phyloP scores from a whole-genome alignment of 2,797 vertebrate species.

The Sebastes hubbsi region DNA sequence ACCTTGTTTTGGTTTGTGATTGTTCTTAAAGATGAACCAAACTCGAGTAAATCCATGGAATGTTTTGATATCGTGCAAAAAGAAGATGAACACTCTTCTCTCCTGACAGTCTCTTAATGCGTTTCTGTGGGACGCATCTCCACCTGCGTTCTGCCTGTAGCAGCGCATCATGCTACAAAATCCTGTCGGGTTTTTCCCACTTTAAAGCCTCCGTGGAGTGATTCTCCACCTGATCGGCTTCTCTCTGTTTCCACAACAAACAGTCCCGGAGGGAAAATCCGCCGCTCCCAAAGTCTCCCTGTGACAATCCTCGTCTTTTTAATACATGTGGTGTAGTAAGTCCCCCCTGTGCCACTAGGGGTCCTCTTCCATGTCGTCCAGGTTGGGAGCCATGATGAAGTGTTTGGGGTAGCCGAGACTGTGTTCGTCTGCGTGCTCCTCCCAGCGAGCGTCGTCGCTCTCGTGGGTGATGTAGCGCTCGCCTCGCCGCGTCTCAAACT shows the following conservation, averaged over 20 bases:
- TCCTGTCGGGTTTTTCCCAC: slow-evolving; percentile 25
- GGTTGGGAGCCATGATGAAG: slow-evolving; percentile 98
- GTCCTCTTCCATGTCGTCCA: slow-evolving; percentile 99
- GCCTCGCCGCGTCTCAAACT: slow-evolving; percentile 95
- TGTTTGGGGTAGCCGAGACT: slow-evolving; percentile 93
- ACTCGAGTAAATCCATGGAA: slow-evolving; percentile 63
- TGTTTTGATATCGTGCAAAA: slow-evolving; percentile 62
- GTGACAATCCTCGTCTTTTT: slow-evolving; percentile 17
- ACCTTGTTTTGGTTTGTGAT: slow-evolving; percentile 41
- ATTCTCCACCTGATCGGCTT: slow-evolving; percentile 38
- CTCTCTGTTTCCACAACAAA: slow-evolving; percentile 61
- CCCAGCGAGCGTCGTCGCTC: slow-evolving; percentile 97
- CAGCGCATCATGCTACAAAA: slow-evolving; percentile 40
- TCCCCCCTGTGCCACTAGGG: slow-evolving; percentile 80
- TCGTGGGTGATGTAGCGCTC: slow-evolving; percentile 99
- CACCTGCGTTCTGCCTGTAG: slow-evolving; percentile 37
- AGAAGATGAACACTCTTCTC: slow-evolving; percentile 28
- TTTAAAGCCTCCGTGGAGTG: slow-evolving; percentile 32
- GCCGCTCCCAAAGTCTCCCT: slow-evolving; percentile 55
- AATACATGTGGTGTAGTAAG: slow-evolving; percentile 23
- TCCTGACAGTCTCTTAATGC: slow-evolving; percentile 46
- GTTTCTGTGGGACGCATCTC: slow-evolving; percentile 38
- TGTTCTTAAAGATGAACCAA: slow-evolving; percentile 41
- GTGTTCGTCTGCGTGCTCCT: slow-evolving; percentile 92
- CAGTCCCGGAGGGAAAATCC: slow-evolving; percentile 57